A percentile compares a stretch with the other conserved stretches of the same genome.
These are phyloP conservation scores for Crocuta crocuta DNA, from an alignment of 2,113 vertebrate genomes.

Conservation along the genomic window DNA sequence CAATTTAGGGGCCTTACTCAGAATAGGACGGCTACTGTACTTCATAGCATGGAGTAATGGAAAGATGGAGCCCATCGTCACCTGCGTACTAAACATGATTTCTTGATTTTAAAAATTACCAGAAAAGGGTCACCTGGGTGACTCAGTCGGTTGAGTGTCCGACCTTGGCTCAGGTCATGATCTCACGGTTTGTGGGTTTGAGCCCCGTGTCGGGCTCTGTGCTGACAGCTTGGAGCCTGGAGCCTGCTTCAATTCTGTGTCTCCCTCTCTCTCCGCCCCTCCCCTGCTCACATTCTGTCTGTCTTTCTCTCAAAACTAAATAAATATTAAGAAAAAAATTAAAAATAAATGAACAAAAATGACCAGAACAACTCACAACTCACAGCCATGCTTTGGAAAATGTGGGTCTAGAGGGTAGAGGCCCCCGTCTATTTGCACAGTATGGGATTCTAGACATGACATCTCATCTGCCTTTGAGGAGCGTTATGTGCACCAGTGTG, in stretches of 20 bases:
- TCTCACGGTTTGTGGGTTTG: no score
- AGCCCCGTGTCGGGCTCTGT: no score
- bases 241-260: no score
- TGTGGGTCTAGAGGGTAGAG: neutral
- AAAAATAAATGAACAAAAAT: no score
- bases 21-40: neutral
- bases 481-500: neutral
- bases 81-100: neutral
- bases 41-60: fast-evolving
- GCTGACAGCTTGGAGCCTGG: no score
- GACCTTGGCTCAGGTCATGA: no score
- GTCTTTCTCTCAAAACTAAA: no score
- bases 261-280: no score
- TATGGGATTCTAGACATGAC: neutral
- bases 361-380: neutral
- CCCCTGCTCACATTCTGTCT: no score
- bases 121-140: neutral
- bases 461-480: neutral
- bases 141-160: no score
- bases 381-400: neutral
- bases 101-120: neutral
- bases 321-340: no score
- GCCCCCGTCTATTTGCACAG: neutral
- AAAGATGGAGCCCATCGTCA: neutral
- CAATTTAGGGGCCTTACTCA: neutral